Evolutionary conservation across 2,888 invertebrate genomes (phyloP), one percentile per base, ranked within the genome.

Genomic region (Drosophila helvetica): DNA sequence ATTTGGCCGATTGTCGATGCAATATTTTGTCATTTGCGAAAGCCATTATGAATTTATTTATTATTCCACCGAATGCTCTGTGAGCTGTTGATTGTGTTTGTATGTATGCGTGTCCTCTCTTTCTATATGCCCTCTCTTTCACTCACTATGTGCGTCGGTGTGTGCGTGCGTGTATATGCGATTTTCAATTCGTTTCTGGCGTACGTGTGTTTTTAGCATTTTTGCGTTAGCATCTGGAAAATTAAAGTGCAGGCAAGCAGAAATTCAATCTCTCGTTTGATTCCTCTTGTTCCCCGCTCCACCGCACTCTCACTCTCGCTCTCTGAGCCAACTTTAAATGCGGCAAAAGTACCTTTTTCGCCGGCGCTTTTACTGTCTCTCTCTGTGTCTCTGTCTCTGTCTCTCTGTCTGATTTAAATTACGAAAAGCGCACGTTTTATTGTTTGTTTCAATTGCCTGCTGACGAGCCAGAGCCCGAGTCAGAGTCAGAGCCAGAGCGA

Each of bases 21-120:
- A 86, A 88, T 86, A 88, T 88, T 88, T 86, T 86, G 89, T 86
- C 85, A 88, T 86, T 88, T 81, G 75, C 75, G 73, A 79, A 67
- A 78, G 59, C 85, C 85, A 88, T 86, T 88, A 86, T 85, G 78
- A 73, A 87, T 86, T 86, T 88, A 86, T 86, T 86, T 86, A 86
- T 88, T 85, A 87, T 86, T 86, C 82, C 66, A 53, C 65, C 64
- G 70, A 54, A 54, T 57, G 52, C 52, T 61, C 70, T 65, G 65
- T 42, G 65, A 69, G 74, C 74, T 76, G 69, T 75, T 86, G 86
- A 80, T 83, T 83, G 73, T 73, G 74, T 83, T 80, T 76, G 71
- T 74, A 68, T 78, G 61, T 5, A 27, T 27, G 27, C 7, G 8
- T 27, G 27, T 27, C 7, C 27, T 25, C 25, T 25, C 25, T 25